Percentiles rank a stretch among this genome's conserved stretches.
These are phyloP conservation scores for Rhincodon typus DNA, from an alignment of 2,797 vertebrate genomes.

Conservation along the genomic window DNA sequence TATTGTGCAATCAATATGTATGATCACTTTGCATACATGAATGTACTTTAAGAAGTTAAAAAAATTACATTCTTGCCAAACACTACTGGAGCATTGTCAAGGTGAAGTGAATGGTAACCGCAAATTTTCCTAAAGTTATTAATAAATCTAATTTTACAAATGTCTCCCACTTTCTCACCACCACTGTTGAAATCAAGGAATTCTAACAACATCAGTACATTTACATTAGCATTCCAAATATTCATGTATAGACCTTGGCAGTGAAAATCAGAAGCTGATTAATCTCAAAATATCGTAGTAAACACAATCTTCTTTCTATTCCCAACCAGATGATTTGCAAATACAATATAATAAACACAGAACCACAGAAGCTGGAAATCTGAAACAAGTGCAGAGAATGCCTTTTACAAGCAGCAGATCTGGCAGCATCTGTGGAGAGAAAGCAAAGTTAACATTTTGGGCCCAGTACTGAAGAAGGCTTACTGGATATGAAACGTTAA, in stretches of 20 bases:
- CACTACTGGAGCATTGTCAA: neutral
- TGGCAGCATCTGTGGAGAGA: too few species aligned
- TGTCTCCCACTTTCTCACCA: neutral
- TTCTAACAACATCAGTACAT: too few species aligned
- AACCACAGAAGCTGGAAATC: too few species aligned
- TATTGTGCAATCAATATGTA: neutral
- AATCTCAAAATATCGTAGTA: neutral
- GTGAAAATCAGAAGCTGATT: neutral
- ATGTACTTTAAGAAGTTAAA: neutral
- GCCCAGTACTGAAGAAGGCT: too few species aligned
- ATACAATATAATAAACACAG: too few species aligned
- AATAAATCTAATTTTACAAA: slow-evolving; percentile 7
- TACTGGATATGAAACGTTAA: too few species aligned
- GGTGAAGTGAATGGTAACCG: neutral
- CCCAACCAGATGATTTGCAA: neutral
- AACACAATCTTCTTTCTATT: neutral
- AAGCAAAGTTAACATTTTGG: too few species aligned
- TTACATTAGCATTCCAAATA: neutral
- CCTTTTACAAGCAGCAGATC: too few species aligned
- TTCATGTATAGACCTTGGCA: neutral
- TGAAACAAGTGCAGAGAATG: too few species aligned
- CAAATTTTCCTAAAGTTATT: neutral
- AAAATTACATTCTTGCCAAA: neutral
- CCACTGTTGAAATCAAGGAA: neutral
- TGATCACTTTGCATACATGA: neutral